These are phyloP conservation scores for Lerista edwardsae DNA, from an alignment of 2,797 vertebrate species.

Conservation along the genomic window DNA sequence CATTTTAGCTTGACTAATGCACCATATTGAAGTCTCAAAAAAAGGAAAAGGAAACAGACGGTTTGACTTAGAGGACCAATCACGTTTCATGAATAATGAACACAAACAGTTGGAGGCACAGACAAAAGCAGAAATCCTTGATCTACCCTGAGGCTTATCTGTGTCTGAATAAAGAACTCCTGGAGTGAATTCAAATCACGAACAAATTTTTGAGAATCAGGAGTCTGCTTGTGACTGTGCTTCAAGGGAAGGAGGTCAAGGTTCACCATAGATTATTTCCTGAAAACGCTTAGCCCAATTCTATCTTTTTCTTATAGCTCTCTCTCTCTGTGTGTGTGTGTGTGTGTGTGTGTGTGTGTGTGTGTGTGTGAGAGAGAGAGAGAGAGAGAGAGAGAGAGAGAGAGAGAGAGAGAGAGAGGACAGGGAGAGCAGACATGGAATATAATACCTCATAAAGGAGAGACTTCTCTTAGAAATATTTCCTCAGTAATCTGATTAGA, in stretches of 20 bases:
- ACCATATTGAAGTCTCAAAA: background rate
- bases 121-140: background rate
- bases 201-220: conserved; percentile 7
- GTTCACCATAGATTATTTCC: background rate
- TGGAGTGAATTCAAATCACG: conserved; percentile 8
- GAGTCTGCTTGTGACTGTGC: background rate
- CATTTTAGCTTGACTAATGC: background rate
- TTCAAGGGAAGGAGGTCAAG: background rate
- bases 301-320: too few relatives aligned
- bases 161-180: conserved; percentile 1
- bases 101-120: background rate
- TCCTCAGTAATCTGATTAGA: background rate
- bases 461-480: background rate
- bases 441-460: background rate
- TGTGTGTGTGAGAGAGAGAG: too few relatives aligned
- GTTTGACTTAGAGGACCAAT: background rate
- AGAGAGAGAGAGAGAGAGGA: too few relatives aligned
- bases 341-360: too few relatives aligned
- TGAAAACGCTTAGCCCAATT: background rate
- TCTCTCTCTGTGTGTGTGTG: too few relatives aligned
- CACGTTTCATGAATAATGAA: conserved; percentile 14
- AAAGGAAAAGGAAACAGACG: background rate
- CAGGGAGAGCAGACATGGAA: background rate
- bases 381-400: too few relatives aligned
- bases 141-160: background rate